Percentiles rank a stretch among this genome's conserved stretches.
These are phyloP conservation scores for Pocillopora verrucosa DNA, from an alignment of 64 coral and sea anemone genomes.

Conservation along the genomic window DNA sequence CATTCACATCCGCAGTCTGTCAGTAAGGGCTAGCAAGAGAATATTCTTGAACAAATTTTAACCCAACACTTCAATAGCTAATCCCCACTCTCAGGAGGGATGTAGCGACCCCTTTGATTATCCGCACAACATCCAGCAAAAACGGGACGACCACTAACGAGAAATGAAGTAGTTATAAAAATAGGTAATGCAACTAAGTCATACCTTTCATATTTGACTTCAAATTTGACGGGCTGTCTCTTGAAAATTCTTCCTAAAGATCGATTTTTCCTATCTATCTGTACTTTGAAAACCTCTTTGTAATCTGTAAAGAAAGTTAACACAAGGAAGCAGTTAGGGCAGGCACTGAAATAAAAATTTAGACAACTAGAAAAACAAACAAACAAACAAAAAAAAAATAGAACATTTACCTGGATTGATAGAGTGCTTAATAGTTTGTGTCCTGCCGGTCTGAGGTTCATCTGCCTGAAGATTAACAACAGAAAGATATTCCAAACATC, in stretches of 20 bases:
- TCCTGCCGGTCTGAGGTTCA: constrained; percentile 86
- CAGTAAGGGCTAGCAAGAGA: too few species aligned
- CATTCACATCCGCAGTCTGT: too few species aligned
- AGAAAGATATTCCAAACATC: not conserved
- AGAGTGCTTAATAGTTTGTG: constrained; percentile 86
- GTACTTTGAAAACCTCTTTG: constrained; percentile 91
- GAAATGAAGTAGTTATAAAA: not conserved
- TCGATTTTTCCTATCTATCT: constrained; percentile 94
- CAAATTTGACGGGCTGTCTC: constrained; percentile 86
- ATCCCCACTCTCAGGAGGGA: too few species aligned
- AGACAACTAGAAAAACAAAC: not conserved
- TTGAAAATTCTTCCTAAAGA: constrained; percentile 87
- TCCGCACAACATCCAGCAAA: too few species aligned
- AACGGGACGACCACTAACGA: too few species aligned
- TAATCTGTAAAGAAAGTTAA: constrained; percentile 70
- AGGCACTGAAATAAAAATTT: not conserved
- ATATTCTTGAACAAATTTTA: too few species aligned
- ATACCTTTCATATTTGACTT: constrained; percentile 97
- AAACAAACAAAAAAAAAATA: not conserved
- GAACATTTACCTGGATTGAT: constrained; percentile 87
- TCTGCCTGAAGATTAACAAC: constrained; percentile 51
- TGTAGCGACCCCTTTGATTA: too few species aligned
- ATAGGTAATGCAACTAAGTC: not conserved
- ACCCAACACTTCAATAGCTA: too few species aligned
- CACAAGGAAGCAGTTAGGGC: not conserved